Percentiles rank a stretch among this genome's conserved stretches.
phyloP scores from a whole-genome alignment of 2,113 vertebrate species.

The Vicugna pacos region DNA sequence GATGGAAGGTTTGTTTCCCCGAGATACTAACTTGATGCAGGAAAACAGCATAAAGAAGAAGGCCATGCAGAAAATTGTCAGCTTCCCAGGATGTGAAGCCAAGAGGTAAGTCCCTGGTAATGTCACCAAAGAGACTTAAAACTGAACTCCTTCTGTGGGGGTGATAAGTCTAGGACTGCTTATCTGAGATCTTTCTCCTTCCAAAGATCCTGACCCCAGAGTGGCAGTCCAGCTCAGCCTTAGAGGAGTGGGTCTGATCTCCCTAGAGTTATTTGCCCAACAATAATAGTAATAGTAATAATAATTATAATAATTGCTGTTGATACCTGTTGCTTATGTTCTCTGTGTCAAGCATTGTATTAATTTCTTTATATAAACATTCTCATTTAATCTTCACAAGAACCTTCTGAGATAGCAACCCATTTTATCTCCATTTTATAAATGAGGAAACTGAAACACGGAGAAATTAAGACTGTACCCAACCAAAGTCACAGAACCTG shows the following conservation, averaged over 20 bases:
- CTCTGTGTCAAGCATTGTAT: neutral
- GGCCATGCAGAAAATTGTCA: constrained; percentile 78
- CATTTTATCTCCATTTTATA: neutral
- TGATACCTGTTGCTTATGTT: neutral
- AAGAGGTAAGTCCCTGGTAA: constrained; percentile 78
- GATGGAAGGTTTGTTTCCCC: constrained; percentile 95
- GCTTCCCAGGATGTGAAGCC: neutral
- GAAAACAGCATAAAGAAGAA: constrained; percentile 82
- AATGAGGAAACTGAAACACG: neutral
- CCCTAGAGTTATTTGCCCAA: neutral
- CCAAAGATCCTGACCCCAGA: neutral
- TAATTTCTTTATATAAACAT: neutral
- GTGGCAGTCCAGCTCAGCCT: neutral
- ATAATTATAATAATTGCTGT: neutral
- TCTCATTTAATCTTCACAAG: neutral
- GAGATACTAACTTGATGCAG: constrained; percentile 81
- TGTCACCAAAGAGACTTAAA: neutral
- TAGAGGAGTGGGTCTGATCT: neutral
- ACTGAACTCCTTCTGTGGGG: neutral
- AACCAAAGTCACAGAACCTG: neutral
- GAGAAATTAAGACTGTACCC: neutral
- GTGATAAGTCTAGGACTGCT: neutral
- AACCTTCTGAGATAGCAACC: neutral
- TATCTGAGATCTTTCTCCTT: neutral
- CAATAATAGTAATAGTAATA: neutral